Percentiles rank a stretch among this genome's conserved stretches.
Evolutionary conservation across 2,888 invertebrate genomes (phyloP).

Genomic region (Ornithoptera priamus): DNA sequence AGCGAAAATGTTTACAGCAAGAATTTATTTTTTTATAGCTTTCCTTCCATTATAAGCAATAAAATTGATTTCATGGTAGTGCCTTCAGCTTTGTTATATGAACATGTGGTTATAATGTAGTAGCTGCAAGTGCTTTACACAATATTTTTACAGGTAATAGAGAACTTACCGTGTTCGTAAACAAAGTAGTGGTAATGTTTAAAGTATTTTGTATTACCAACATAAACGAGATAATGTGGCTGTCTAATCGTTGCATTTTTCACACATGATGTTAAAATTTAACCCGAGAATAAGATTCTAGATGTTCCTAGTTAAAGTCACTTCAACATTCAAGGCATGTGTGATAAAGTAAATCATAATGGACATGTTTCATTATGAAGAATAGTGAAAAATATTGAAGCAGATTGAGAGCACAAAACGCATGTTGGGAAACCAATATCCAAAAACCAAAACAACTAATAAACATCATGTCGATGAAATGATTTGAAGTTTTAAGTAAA

Average conservation of each 20-base stretch:
- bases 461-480: slow-evolving; percentile 70
- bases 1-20: slow-evolving; percentile 61
- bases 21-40: slow-evolving; percentile 75
- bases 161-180: slow-evolving; percentile 73
- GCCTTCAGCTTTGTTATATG: slow-evolving; percentile 75
- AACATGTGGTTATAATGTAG: slow-evolving; percentile 62
- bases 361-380: slow-evolving; percentile 42
- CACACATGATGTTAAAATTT: slow-evolving; percentile 62
- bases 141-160: slow-evolving; percentile 77
- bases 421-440: slow-evolving; percentile 65
- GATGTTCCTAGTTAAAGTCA: slow-evolving; percentile 70
- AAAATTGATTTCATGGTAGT: slow-evolving; percentile 74
- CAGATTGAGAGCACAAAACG: slow-evolving; percentile 61
- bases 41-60: slow-evolving; percentile 73
- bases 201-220: slow-evolving; percentile 71
- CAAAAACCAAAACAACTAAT: slow-evolving; percentile 65
- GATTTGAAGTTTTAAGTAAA: slow-evolving; percentile 71
- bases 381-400: slow-evolving; percentile 45
- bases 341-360: slow-evolving; percentile 51
- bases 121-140: slow-evolving; percentile 74
- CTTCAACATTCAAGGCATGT: slow-evolving; percentile 63
- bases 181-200: slow-evolving; percentile 66
- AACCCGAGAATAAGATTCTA: slow-evolving; percentile 56
- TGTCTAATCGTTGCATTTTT: slow-evolving; percentile 75
- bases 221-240: slow-evolving; percentile 63